Evolutionary conservation across 2,888 invertebrate species (phyloP).

Genomic region (Spilosoma lubricipeda): DNA sequence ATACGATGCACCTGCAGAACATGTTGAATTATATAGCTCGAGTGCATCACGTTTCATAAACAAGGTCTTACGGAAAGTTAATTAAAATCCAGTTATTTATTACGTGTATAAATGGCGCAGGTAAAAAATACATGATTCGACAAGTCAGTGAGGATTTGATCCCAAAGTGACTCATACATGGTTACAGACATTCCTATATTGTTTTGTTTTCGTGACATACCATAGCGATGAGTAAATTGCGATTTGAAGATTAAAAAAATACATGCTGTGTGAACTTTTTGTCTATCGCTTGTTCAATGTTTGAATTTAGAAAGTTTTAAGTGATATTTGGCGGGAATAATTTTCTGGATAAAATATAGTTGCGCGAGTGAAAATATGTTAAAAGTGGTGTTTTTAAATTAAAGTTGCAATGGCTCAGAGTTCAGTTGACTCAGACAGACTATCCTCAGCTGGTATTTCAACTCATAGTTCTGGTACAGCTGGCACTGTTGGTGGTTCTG

Average conservation of each 20-base stretch:
- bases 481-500: constrained; percentile 80
- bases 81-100: constrained; percentile 68
- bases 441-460: constrained; percentile 82
- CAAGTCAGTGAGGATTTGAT: constrained; percentile 65
- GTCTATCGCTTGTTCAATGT: constrained; percentile 44
- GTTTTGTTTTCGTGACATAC: constrained; percentile 81
- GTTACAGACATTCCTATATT: constrained; percentile 73
- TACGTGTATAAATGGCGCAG: constrained; percentile 67
- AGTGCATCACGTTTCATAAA: constrained; percentile 65
- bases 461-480: constrained; percentile 83
- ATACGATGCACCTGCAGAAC: constrained; percentile 83
- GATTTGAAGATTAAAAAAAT: constrained; percentile 46
- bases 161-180: constrained; percentile 82
- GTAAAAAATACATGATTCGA: constrained; percentile 66
- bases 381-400: constrained; percentile 34
- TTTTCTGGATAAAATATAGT: constrained; percentile 21
- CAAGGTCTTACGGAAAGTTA: constrained; percentile 61
- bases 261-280: constrained; percentile 41
- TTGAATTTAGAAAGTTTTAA: constrained; percentile 35
- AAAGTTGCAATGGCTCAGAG: constrained; percentile 74
- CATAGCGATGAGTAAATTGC: constrained; percentile 73
- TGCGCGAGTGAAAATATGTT: constrained; percentile 38
- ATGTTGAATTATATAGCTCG: constrained; percentile 63
- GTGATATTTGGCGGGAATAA: constrained; percentile 40
- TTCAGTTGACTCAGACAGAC: constrained; percentile 81